Base-by-base conservation (phyloP, 2,888 invertebrate species). In the Amphipyra berbera region DNA sequence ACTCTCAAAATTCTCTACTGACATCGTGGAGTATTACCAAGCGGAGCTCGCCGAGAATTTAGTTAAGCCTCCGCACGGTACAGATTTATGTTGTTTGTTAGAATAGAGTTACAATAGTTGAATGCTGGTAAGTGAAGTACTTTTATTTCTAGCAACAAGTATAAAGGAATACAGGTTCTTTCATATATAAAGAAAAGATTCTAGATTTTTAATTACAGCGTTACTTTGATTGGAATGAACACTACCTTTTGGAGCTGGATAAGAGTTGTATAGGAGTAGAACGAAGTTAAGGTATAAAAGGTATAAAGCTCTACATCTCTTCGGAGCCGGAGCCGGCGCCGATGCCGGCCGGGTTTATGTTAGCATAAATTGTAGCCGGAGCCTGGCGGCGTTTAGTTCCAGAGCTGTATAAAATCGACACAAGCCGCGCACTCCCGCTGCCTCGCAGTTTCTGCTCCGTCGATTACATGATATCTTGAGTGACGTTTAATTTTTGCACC, bases 1-100 rank as follows among this genome's bases (percentile, higher is more conserved):
- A 93, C 94, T 94, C 93, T 93, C 93, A 88, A 93, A 94, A 93
- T 93, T 94, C 92, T 92, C 91, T 81, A 91, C 93, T 90, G 90
- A 90, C 92, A 89, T 90, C 88, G 89, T 87, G 80, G 88, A 90
- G 90, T 88, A 92, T 91, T 90, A 91, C 89, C 84, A 85, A 89
- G 84, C 87, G 85, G 85, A 86, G 85, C 82, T 86, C 73, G 82
- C 75, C 79, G 81, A 74, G 81, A 89, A 84, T 89, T 91, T 88
- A 83, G 88, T 86, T 83, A 84, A 87, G 87, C 87, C 86, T 84
- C 86, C 62, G 69, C 61, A 47, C 46, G 12, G 82, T 87, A 88
- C 81, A 79, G 83, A 86, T 84, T 90, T 90, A 83, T 86, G 88
- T 87, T 87, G 78, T 78, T 77, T 68, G 61, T 67, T 64, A 56